Conservation (phyloP, 2,113 vertebrate species). For the Tyto alba region DNA sequence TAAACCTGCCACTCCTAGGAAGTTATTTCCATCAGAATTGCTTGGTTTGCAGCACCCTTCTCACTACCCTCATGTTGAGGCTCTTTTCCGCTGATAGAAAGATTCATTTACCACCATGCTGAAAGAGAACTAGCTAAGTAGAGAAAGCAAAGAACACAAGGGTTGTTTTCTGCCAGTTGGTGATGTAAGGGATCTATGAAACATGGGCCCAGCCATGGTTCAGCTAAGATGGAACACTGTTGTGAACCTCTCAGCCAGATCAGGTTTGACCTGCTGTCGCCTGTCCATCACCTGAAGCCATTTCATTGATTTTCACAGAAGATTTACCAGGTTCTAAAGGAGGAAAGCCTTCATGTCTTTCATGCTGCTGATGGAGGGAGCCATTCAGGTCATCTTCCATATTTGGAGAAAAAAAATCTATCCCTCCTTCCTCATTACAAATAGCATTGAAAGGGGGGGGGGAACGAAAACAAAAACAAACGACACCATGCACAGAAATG, state of each 20-base stretch:
- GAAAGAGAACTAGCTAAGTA: not conserved
- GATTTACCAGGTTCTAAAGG: not conserved
- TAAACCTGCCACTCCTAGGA: not conserved
- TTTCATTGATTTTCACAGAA: not conserved
- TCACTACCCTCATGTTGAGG: not conserved
- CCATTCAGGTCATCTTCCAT: not conserved
- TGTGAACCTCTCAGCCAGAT: not conserved
- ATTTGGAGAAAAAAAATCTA: not conserved
- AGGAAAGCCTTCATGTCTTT: not conserved
- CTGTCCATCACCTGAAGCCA: not conserved
- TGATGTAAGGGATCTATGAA: not conserved
- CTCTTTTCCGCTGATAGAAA: not conserved
- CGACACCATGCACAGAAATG: not conserved
- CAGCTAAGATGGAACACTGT: not conserved
- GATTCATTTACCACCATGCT: not conserved
- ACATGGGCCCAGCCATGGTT: not conserved
- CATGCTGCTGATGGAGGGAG: not conserved
- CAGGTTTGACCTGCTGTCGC: not conserved
- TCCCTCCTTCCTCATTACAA: not conserved
- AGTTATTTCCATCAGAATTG: not conserved
- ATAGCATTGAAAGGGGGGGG: not conserved
- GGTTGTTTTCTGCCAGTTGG: not conserved
- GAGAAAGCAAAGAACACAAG: not conserved
- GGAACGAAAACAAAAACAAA: too few species aligned
- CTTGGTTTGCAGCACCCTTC: not conserved